These are phyloP conservation scores for Chaetodon trifasciatus DNA, from an alignment of 2,797 vertebrate genomes.

Conservation along the genomic window DNA sequence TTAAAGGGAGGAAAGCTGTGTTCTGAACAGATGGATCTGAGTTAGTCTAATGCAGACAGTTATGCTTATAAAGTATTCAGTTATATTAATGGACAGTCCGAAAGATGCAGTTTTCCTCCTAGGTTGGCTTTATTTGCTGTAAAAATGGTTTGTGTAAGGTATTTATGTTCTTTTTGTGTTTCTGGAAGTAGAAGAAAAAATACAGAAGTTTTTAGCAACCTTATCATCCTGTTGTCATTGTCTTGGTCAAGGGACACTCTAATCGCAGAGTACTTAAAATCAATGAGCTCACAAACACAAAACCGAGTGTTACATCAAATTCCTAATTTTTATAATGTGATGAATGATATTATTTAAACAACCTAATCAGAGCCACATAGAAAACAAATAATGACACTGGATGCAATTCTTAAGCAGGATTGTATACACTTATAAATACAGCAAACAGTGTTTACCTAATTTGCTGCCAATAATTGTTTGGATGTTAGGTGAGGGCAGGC, in stretches of 20 bases:
- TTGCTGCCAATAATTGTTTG: not conserved
- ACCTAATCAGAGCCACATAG: not conserved
- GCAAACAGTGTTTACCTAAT: not conserved
- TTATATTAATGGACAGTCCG: not conserved
- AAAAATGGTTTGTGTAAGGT: not conserved
- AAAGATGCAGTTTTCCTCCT: not conserved
- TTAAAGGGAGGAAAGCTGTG: not conserved
- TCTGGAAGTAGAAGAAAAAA: not conserved
- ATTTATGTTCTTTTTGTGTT: not conserved
- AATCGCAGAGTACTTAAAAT: too few species aligned
- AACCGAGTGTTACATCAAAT: not conserved
- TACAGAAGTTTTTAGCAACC: too few species aligned
- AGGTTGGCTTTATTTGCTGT: not conserved
- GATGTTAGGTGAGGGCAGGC: not conserved
- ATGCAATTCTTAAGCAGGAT: not conserved
- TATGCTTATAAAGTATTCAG: not conserved
- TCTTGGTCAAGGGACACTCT: not conserved
- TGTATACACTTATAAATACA: not conserved
- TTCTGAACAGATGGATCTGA: not conserved
- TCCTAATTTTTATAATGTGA: too few species aligned
- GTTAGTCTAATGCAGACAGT: not conserved
- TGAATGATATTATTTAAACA: not conserved
- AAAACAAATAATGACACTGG: not conserved
- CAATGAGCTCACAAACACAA: not conserved
- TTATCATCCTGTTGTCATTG: not conserved